Evolutionary conservation across 2,113 vertebrate genomes (phyloP).

Genomic region (Petaurus breviceps): DNA sequence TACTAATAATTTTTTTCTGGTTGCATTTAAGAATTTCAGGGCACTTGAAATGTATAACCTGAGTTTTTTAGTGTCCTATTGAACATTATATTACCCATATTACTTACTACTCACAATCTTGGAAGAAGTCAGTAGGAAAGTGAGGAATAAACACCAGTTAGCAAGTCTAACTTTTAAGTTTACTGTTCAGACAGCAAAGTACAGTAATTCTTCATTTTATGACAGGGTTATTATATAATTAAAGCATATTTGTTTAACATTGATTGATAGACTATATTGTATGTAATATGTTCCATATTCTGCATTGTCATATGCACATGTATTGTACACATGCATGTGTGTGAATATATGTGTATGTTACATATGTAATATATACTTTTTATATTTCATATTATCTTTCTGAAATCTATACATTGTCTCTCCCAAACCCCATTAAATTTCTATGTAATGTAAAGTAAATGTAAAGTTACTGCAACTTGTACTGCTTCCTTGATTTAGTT

Average conservation of each 20-base stretch:
- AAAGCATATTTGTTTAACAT: not conserved
- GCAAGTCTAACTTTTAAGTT: not conserved
- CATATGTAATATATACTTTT: not conserved
- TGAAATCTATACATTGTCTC: not conserved
- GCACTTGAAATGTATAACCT: not conserved
- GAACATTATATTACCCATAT: not conserved
- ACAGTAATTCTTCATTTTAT: slow-evolving; percentile 14
- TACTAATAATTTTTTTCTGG: not conserved
- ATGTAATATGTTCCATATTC: not conserved
- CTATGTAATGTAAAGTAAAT: not conserved
- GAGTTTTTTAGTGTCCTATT: not conserved
- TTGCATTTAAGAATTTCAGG: not conserved
- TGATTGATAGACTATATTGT: not conserved
- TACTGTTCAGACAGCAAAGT: not conserved
- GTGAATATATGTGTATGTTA: too few species aligned
- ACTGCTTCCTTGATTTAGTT: not conserved
- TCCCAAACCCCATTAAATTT: not conserved
- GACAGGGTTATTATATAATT: not conserved
- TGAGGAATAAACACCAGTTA: not conserved
- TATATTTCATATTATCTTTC: not conserved
- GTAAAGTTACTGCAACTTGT: not conserved
- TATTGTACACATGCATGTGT: not conserved
- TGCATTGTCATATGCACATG: not conserved
- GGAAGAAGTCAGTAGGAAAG: not conserved
- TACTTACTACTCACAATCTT: not conserved